Conservation (phyloP, 2,797 vertebrate genomes). For the Atherinosoma microstoma region DNA sequence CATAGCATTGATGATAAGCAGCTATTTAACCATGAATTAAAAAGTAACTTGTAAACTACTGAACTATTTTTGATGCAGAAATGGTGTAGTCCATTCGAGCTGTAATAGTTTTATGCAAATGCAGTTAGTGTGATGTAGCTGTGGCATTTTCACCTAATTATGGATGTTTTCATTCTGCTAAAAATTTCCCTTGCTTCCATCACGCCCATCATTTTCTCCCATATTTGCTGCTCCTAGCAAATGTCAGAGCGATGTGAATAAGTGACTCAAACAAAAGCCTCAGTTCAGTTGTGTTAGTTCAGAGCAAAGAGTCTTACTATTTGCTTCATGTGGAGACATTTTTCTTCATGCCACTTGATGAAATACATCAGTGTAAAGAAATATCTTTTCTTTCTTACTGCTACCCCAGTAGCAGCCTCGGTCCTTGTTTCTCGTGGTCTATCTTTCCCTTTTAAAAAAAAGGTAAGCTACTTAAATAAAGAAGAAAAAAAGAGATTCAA, state of each 20-base stretch:
- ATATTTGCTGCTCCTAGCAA: background rate
- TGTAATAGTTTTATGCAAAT: background rate
- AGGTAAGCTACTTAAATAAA: background rate
- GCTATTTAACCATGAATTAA: too few relatives aligned
- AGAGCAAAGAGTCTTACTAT: background rate
- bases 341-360: background rate
- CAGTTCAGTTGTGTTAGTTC: background rate
- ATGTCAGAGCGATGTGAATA: background rate
- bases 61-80: too few relatives aligned
- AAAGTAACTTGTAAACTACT: too few relatives aligned
- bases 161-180: background rate
- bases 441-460: background rate
- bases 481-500: too few relatives aligned
- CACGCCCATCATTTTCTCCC: background rate
- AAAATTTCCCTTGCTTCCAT: background rate
- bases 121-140: background rate
- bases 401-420: background rate
- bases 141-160: background rate
- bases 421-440: background rate
- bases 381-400: background rate
- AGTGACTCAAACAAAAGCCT: background rate
- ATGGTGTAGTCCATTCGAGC: background rate
- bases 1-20: too few relatives aligned
- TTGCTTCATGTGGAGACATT: background rate
- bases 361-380: too few relatives aligned